Conservation (phyloP, 2,888 invertebrate species). For the Netelia fuscicornis region DNA sequence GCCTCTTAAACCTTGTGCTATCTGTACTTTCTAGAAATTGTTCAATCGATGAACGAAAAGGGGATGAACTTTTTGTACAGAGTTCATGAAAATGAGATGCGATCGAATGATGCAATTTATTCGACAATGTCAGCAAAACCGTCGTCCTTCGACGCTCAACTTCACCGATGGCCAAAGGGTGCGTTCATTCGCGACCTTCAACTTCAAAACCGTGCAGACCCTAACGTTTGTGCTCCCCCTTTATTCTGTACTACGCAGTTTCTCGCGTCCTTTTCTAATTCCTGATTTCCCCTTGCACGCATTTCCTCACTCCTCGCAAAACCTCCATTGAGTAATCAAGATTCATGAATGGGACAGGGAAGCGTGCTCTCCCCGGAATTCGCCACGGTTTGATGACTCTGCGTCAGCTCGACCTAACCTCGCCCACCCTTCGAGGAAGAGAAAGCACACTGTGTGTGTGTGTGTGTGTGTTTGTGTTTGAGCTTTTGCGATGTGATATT, state of each 20-base stretch:
- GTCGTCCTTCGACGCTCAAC: conserved; percentile 47
- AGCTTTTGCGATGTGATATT: conserved; percentile 29
- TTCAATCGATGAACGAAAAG: too few relatives aligned
- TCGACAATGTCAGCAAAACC: not conserved
- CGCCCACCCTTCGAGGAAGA: not conserved
- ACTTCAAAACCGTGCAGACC: conserved; percentile 67
- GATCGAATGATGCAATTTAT: conserved; percentile 30
- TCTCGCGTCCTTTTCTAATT: conserved; percentile 64
- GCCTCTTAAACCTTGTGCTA: not conserved
- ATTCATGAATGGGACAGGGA: conserved; percentile 70
- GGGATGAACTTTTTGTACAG: too few relatives aligned
- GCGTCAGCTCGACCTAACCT: not conserved
- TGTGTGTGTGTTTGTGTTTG: not conserved
- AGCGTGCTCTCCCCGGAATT: conserved; percentile 57
- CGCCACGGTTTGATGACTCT: conserved; percentile 43
- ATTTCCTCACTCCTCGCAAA: conserved; percentile 17
- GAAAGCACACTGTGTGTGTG: conserved; percentile 2
- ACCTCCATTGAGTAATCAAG: conserved; percentile 68
- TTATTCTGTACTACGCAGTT: conserved; percentile 54
- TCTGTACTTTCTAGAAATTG: too few relatives aligned
- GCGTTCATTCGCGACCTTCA: conserved; percentile 71
- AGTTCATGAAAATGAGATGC: not conserved
- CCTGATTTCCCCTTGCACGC: conserved; percentile 35
- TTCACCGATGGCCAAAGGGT: conserved; percentile 35
- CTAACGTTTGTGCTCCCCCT: conserved; percentile 61